A percentile compares a stretch with the other conserved stretches of the same genome.
Evolutionary conservation across 2,113 vertebrate species (phyloP).

Genomic region (Pampusana beccarii): DNA sequence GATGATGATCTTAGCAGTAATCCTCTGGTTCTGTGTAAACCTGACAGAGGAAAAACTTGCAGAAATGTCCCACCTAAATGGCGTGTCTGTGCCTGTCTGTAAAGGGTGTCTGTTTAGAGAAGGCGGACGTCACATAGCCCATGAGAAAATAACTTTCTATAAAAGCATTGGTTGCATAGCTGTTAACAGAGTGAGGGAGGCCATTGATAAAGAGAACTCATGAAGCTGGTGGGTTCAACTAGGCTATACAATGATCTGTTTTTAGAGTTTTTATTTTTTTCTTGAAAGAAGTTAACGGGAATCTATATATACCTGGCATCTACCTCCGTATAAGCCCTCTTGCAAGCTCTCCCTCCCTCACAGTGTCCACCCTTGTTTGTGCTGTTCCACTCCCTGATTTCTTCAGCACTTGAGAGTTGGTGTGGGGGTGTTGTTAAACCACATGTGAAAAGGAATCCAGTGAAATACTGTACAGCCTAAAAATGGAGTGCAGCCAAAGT

Average conservation of each 20-base stretch:
- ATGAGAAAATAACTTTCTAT: not conserved
- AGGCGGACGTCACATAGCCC: not conserved
- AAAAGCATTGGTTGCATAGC: not conserved
- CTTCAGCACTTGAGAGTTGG: not conserved
- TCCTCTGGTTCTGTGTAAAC: not conserved
- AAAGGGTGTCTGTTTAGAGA: not conserved
- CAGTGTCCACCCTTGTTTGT: not conserved
- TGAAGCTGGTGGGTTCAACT: not conserved
- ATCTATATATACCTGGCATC: not conserved
- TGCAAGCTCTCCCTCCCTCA: not conserved
- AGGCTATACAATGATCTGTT: not conserved
- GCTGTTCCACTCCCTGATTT: not conserved
- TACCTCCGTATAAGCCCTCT: not conserved
- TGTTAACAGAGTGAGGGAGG: not conserved
- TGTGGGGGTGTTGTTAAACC: not conserved
- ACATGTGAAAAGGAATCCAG: not conserved
- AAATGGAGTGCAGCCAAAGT: not conserved
- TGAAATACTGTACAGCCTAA: not conserved
- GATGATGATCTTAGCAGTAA: not conserved
- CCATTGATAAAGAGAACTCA: not conserved
- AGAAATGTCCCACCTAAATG: not conserved
- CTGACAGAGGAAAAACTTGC: not conserved
- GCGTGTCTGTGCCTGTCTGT: not conserved
- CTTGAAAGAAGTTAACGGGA: not conserved
- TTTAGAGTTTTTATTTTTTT: not conserved